A percentile compares a stretch with the other conserved stretches of the same genome.
Conservation (phyloP, 1,140 invertebrate genomes). For the Ctenoplectra terminalis region DNA sequence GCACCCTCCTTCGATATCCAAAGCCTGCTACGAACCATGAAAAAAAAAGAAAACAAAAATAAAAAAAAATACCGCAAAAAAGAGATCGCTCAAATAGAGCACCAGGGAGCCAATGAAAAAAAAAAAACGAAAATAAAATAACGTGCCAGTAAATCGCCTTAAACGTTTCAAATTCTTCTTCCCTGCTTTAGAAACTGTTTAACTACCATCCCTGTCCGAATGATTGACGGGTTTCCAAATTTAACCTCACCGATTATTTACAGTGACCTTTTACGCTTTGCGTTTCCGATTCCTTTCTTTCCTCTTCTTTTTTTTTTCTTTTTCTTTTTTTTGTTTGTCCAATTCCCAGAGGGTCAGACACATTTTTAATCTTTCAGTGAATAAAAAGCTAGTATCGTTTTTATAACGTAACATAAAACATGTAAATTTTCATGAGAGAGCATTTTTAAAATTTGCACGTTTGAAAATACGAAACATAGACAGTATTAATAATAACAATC, state of each 20-base stretch:
- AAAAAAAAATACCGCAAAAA: neutral
- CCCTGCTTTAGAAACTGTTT: neutral
- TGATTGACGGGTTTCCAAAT: neutral
- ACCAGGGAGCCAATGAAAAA: neutral
- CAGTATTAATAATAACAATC: too few species aligned
- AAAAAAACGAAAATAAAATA: neutral
- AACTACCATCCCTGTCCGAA: neutral
- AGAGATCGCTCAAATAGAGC: neutral
- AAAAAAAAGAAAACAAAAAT: neutral
- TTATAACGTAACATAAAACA: too few species aligned
- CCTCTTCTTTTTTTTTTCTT: too few species aligned
- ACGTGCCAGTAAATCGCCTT: neutral
- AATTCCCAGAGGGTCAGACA: too few species aligned
- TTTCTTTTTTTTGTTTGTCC: too few species aligned
- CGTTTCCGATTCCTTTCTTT: too few species aligned
- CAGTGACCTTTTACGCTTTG: neutral
- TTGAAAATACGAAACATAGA: too few species aligned
- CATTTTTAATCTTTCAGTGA: too few species aligned
- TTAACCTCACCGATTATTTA: neutral
- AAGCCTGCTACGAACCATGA: neutral
- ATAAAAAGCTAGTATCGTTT: too few species aligned
- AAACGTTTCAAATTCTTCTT: constrained; percentile 6
- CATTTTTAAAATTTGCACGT: too few species aligned
- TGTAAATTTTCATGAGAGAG: too few species aligned
- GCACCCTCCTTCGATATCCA: neutral